Base-by-base conservation (phyloP, 1,140 invertebrate species). In the Achroia grisella region DNA sequence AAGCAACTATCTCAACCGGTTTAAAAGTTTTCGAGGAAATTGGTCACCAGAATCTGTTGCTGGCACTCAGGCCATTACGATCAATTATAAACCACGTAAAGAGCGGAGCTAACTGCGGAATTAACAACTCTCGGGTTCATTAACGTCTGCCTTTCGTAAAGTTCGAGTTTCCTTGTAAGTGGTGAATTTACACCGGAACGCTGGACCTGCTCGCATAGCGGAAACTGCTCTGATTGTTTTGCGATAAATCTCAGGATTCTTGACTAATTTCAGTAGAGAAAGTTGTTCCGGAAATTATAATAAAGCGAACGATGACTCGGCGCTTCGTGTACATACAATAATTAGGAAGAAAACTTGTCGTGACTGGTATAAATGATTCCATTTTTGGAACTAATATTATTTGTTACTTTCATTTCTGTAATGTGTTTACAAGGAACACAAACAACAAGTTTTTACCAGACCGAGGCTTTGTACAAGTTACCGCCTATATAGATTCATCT, bases 41-140 rank as follows among this genome's bases (percentile, higher is more conserved):
- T n/a, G n/a, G n/a, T n/a, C n/a, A n/a, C n/a, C n/a, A n/a, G n/a
- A n/a, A n/a, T n/a, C n/a, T n/a, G n/a, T n/a, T n/a, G n/a, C n/a
- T n/a, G n/a, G n/a, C n/a, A n/a, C n/a, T n/a, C n/a, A n/a, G n/a
- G 2, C 6, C 17, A 6, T 23, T 23, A 23, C 17, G 17, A 50
- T 61, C 52, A 44, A 61, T 53, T 56, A 61, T 36, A 51, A 61
- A 48, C 48, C 47, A 44, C 56, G 43, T 50, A 58, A 55, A 52
- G 43, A 40, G 32, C n/a, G 43, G 51, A 52, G 48, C 56, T 60
- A 58, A 50, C 50, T 36, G 55, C 39, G 50, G 12, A 67, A 63
- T 62, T 67, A 67, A 61, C 64, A 52, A 56, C 50, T 61, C 35
- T 39, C 37, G 40, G 52, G 50, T 66, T 70, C 59, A 63, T 70